Evolutionary conservation across 2,888 invertebrate species (phyloP), one percentile per base, ranked within the genome.

Genomic region (Noctua pronuba): DNA sequence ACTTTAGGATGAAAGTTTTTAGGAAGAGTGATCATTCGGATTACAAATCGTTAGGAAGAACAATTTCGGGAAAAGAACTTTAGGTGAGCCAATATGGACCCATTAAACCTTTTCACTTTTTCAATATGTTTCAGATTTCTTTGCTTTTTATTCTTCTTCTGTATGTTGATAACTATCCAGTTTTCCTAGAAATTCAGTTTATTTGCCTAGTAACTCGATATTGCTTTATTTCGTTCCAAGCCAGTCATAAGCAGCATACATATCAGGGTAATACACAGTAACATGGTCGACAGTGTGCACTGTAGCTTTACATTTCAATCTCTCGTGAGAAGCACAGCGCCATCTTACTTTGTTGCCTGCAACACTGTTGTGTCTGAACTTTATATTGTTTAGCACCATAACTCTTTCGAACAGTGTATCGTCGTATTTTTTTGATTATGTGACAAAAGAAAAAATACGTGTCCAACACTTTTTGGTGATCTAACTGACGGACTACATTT

Each of bases 311-410:
- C 93, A 93, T 18, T 80, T 75, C 0, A 28, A 74, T n/a, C 60
- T 84, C 68, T 38, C 38, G 38, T 88, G 91, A 0, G 88, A 75
- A 0, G 90, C 82, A 74, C 91, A 93, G 0, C 90, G 80, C 92
- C 92, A 92, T 64, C 90, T 74, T 1, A 82, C 75, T 55, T 92
- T 92, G 1, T 38, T 62, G 0, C 79, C 84, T 8, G 80, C 55
- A 1, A 49, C 65, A 7, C 89, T 88, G 31, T 89, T 89, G 8
- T 73, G 44, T 7, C 89, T 86, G 38, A 82, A 92, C 60, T 83
- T 90, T 58, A 72, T 60, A 8, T 81, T 73, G 16, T 86, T 83
- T 10, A 87, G 28, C 8, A 89, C 18, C 16, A 91, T 71, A 1
- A 86, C 64, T 28, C 77, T 80, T 10, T 35, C 84, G 76, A 2